Evolutionary conservation across 2,797 vertebrate genomes (phyloP), one percentile per base, ranked within the genome.

Genomic region (Taenioides sp.): DNA sequence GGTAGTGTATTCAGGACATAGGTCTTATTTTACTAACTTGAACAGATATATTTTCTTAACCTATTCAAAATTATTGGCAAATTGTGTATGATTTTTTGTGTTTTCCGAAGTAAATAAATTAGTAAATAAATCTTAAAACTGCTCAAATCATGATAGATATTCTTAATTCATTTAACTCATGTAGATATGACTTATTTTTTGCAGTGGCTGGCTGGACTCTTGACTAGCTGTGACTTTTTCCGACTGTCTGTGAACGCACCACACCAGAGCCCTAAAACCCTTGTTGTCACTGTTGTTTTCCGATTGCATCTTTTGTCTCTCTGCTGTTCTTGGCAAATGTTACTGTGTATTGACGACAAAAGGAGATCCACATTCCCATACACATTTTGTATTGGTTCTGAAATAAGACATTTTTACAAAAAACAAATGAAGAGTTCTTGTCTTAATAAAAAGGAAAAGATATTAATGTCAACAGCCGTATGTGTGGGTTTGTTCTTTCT

Each of bases 301-400:
- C 34, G 94, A 94, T 95, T 94, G 91, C 91, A 95, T 96, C 90
- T 94, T 92, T 89, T 84, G 86, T 97, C 95, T 95, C 94, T 95
- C 94, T 96, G 95, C 96, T 97, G 96, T 97, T 96, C 94, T 97
- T 95, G 95, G 94, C 94, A 95, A 94, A 95, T 96, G 96, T 98
- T 95, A 92, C 94, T 90, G 90, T 97, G 96, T 98, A 95, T 96
- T 95, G 95, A 93, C 93, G 92, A 92, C 92, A 85, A 90, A 90
- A 93, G 88, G 94, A 96, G 95, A 95, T 94, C 94, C 95, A 96
- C 95, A 95, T 96, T 95, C 95, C 95, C 97, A 97, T 97, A 93
- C 95, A 92, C 96, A 97, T 98, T 98, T 98, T 98, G 97, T 98
- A 98, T 98, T 93, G 95, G 96, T 97, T 97, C 97, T 97, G 96